Percentiles rank a stretch among this genome's conserved stretches.
Evolutionary conservation across 2,113 vertebrate genomes (phyloP).

Genomic region (Megaleporinus macrocephalus): DNA sequence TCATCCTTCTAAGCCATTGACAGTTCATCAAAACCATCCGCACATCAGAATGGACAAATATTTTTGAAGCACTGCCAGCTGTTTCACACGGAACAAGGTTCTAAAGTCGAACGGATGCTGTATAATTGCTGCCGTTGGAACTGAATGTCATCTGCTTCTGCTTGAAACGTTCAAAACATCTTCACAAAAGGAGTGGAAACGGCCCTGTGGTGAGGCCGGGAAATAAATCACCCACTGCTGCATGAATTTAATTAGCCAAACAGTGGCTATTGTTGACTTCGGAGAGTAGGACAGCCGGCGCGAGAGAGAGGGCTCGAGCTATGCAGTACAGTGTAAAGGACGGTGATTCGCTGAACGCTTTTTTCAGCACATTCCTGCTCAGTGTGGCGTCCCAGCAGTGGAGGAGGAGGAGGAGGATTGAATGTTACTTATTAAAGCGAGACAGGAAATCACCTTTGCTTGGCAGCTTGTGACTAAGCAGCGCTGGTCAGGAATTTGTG

Average conservation of each 20-base stretch:
- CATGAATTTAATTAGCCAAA: slow-evolving; percentile 2
- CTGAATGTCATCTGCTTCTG: not conserved
- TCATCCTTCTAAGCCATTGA: not conserved
- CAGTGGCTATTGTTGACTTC: not conserved
- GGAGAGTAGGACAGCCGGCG: not conserved
- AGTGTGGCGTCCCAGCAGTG: slow-evolving; percentile 14
- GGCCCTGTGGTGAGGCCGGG: not conserved
- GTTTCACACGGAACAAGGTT: not conserved
- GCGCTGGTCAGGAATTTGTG: slow-evolving; percentile 18
- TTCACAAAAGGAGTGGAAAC: not conserved
- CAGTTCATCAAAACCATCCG: not conserved
- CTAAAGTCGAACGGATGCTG: not conserved
- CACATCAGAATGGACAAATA: not conserved
- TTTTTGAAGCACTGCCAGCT: not conserved
- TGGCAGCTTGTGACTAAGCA: slow-evolving; percentile 24
- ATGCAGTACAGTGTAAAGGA: not conserved
- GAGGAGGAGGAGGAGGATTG: slow-evolving; percentile 6
- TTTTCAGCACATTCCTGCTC: slow-evolving; percentile 18
- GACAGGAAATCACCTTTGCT: slow-evolving; percentile 38
- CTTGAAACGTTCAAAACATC: slow-evolving; percentile 13
- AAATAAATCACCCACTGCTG: not conserved
- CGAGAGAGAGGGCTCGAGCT: not conserved
- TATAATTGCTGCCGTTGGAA: not conserved
- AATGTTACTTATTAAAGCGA: slow-evolving; percentile 42
- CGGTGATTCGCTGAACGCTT: not conserved